Evolutionary conservation across 2,797 vertebrate genomes (phyloP), one percentile per base, ranked within the genome.

Genomic region (Microctenopoma stevenorrisi): DNA sequence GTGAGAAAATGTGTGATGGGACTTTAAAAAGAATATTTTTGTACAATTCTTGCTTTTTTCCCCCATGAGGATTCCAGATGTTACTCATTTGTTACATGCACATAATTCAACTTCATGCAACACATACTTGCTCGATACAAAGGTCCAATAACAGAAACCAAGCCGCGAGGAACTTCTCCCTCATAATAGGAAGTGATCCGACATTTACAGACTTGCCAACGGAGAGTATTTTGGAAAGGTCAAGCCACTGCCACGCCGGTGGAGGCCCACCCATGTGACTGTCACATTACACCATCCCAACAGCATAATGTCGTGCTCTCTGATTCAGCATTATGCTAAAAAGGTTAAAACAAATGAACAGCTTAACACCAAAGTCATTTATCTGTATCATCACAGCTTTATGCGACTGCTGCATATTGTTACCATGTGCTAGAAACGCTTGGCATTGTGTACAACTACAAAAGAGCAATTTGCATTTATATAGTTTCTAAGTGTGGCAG

Each of bases 391-490:
- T 82, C 25, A 14, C 68, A 56, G 81, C 73, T 81, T 79, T 74
- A 71, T 49, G 66, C 40, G 66, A 78, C 61, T 14, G 63, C 57
- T 55, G 72, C 73, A 65, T 47, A 81, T 82, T 68, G 77, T 87
- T 80, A 82, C 40, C 73, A 79, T 70, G 79, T 77, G 56, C 78
- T 35, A 49, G 4, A 33, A 57, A 76, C 15, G 8, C 49, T 59
- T 68, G 56, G 51, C 64, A 69, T 82, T 86, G 78, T 87, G 75
- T 72, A 79, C 69, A 74, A 70, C 88, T 82, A 88, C 88, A 90
- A 90, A 89, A 75, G 74, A 84, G 42, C 75, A 87, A 92, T 92
- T 92, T 91, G 79, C 89, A 89, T 93, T 88, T 87, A 88, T 82
- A 91, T 84, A 76, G 82, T 59, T 54, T 85, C 48, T 60, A 59